Conservation (phyloP, 1,140 invertebrate genomes). For the Nymphalis io region DNA sequence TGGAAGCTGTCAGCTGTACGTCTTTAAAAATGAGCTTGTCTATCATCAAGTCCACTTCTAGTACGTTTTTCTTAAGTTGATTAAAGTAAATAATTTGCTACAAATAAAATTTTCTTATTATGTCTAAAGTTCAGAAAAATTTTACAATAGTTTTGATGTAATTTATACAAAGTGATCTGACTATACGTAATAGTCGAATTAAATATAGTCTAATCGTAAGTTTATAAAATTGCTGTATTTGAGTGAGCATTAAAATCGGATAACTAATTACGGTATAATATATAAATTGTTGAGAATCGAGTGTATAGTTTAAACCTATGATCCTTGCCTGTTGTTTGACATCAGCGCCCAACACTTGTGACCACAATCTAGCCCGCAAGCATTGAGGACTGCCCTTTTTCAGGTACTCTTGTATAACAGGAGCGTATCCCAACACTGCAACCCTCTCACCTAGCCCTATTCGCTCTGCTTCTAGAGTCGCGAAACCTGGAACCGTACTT, state of each 20-base stretch:
- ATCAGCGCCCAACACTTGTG: slow-evolving; percentile 89
- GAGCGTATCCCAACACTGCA: slow-evolving; percentile 85
- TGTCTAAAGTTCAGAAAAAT: too few relatives aligned
- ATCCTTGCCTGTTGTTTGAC: slow-evolving; percentile 83
- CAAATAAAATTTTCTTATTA: slow-evolving; percentile 47
- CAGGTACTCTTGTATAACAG: slow-evolving; percentile 90
- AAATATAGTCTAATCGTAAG: too few relatives aligned
- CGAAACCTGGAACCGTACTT: slow-evolving; percentile 78
- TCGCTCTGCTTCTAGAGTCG: slow-evolving; percentile 85
- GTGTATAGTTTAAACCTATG: neutral
- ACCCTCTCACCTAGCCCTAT: slow-evolving; percentile 85
- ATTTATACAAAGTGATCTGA: too few relatives aligned
- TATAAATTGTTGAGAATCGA: too few relatives aligned
- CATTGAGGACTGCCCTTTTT: slow-evolving; percentile 92
- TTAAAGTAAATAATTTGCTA: slow-evolving; percentile 92
- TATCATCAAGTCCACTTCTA: slow-evolving; percentile 95
- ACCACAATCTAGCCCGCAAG: slow-evolving; percentile 89
- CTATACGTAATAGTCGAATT: too few relatives aligned
- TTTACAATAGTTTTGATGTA: too few relatives aligned
- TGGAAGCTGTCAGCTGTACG: slow-evolving; percentile 96
- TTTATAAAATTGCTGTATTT: too few relatives aligned
- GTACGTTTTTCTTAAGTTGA: slow-evolving; percentile 89
- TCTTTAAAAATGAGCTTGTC: slow-evolving; percentile 98
- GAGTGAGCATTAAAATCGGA: too few relatives aligned
- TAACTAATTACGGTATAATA: too few relatives aligned